Base-by-base conservation (phyloP, 2,113 vertebrate species). In the Podarcis muralis region DNA sequence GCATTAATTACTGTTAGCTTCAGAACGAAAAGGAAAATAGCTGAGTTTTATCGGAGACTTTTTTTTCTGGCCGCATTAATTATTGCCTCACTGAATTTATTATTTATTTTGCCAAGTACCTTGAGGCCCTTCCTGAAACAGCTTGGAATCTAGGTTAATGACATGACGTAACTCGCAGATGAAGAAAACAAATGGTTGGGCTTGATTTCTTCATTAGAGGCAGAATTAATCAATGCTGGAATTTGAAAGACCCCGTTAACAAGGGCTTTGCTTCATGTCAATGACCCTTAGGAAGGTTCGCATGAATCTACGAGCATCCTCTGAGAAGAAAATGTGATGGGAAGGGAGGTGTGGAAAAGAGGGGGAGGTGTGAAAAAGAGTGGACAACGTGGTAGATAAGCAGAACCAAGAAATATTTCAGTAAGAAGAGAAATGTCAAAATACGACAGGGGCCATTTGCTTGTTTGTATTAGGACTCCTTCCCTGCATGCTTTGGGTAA, bases 81-180 rank as follows among this genome's bases (percentile, higher is more conserved):
- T 88, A 88, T 88, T 75, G 71, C 57, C 37, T 76, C 23, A 37
- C 27, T 32, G 71, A 66, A 88, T 82, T 65, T 76, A 48, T 83
- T 87, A 80, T 80, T 87, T 88, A 66, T 88, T 43, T 83, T 75
- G 37, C 37, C 37, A 71, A 76, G 82, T 65, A 83, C 37, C 71
- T 83, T 48, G 6, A 88, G 71, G 71, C 68, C 37, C 37, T 76
- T 76, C 59, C 69, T 83, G 87, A 76, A 88, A 35, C 57, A 75
- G 57, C 65, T 66, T 83, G 37, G 57, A 68, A 83, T 66, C 57
- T 66, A 83, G 57, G 37, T 53, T 83, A 83, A 88, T 88, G 87
- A 48, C 37, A 76, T 65, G 69, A 82, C 30, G 35, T 65, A 62
- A 35, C 69, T 32, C 12, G 35, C 57, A 65, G 79, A 82, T 88